Percentiles rank a stretch among this genome's conserved stretches.
Conservation (phyloP, 64 coral and sea anemone genomes). For the Pocillopora damicornis region DNA sequence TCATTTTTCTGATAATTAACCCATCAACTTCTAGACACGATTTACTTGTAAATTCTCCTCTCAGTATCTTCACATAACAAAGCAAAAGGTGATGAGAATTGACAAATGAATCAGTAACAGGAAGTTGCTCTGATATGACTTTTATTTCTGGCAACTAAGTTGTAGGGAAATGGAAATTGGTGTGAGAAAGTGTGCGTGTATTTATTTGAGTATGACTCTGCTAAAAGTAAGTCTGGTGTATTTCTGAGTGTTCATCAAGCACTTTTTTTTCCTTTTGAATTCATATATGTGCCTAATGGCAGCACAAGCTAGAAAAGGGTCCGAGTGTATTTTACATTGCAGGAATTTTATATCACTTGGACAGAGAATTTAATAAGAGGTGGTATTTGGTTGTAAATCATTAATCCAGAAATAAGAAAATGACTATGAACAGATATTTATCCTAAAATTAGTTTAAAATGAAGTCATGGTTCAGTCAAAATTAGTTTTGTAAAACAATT, state of each 20-base stretch:
- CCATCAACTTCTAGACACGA: too few species aligned
- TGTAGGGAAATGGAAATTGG: too few species aligned
- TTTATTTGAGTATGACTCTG: too few species aligned
- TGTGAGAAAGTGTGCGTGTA: too few species aligned
- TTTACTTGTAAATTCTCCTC: too few species aligned
- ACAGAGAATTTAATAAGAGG: background rate
- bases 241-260: background rate
- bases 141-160: too few species aligned
- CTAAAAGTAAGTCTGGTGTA: background rate
- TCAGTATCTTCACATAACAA: too few species aligned
- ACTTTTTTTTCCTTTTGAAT: background rate
- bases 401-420: background rate
- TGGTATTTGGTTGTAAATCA: conserved; percentile 28
- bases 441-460: background rate
- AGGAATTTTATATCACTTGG: background rate
- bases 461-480: background rate
- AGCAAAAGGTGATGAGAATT: too few species aligned
- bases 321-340: conserved; percentile 1
- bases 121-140: too few species aligned
- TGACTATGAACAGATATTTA: conserved; percentile 33
- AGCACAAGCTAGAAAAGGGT: background rate
- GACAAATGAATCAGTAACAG: too few species aligned
- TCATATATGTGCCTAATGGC: background rate
- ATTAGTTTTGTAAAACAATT: background rate
- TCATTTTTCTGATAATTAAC: background rate